Base-by-base conservation (phyloP, 2,113 vertebrate species). In the Aspiorhynchus laticeps region DNA sequence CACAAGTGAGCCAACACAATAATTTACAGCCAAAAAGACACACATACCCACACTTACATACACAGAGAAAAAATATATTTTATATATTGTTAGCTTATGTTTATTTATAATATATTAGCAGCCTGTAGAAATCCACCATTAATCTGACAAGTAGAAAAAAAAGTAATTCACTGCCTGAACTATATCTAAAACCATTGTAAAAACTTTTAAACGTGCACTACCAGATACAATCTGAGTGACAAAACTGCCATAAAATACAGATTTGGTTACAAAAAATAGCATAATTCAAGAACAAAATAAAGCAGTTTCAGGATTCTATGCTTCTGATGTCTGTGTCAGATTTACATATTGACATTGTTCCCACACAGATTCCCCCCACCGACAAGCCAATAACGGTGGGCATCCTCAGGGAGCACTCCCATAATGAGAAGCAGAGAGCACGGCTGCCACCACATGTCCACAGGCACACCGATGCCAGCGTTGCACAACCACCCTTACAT, bases 381-480 rank as follows among this genome's bases (percentile, higher is more conserved):
- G n/a, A 41, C 78, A 7, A 36, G 48, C 80, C 78, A 83, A 51
- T 79, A 21, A 87, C 53, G 38, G 21, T 59, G 61, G 15, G 85
- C 77, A 82, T 91, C 86, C 82, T 87, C 19, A 75, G 59, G 83
- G 31, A 71, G 26, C 21, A 26, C 48, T 46, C 84, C 85, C 87
- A 36, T 88, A 90, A 89, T 87, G 15, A 83, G 41, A 92, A 89
- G 67, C 87, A 90, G 51, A n/a, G 24, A 26, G 26, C 75, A 33
- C 41, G 28, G 73, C 26, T 67, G 53, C 74, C 86, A 86, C 80
- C 65, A 43, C 63, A 83, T 36, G 73, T 78, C 79, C 76, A 73
- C 11, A 69, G 24, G 86, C 80, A 85, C 12, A 67, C 61, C n/a
- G 5, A 2, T 83, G 76, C 77, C 76, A 87, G 63, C 41, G 24